Conservation (phyloP, 2,797 vertebrate genomes). For the Leptatherina wallacei region DNA sequence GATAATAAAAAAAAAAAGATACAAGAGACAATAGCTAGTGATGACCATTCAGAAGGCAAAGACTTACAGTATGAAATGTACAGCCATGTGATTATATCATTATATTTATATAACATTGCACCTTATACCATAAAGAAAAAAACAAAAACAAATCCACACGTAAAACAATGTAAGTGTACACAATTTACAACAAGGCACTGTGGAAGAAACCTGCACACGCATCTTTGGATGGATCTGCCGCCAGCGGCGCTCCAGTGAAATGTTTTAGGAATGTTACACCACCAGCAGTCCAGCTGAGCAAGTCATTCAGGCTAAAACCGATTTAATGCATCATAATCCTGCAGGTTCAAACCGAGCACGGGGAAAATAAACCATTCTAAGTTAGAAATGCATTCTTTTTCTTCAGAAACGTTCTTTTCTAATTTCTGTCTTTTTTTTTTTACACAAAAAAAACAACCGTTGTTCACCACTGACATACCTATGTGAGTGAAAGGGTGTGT, state of each 20-base stretch:
- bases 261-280: conserved; percentile 51
- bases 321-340: not conserved
- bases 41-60: conserved; percentile 69
- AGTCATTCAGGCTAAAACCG: conserved; percentile 3
- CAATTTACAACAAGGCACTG: conserved; percentile 77
- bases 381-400: no score
- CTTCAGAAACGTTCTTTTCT: no score
- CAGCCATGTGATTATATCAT: conserved; percentile 84
- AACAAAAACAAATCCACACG: conserved; percentile 44
- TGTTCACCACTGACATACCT: no score
- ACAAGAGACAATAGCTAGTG: conserved; percentile 47
- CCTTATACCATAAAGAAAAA: conserved; percentile 79
- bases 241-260: conserved; percentile 90
- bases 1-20: conserved; percentile 31
- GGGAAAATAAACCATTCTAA: no score
- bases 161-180: conserved; percentile 73
- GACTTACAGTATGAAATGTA: conserved; percentile 86
- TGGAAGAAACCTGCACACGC: conserved; percentile 62
- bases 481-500: no score
- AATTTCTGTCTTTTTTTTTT: no score
- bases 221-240: conserved; percentile 86
- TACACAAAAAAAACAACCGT: no score
- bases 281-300: conserved; percentile 8
- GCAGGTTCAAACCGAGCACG: not conserved
- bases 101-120: conserved; percentile 90